phyloP scores from a whole-genome alignment of 1,140 invertebrate genomes.

The Asbolus verrucosus region DNA sequence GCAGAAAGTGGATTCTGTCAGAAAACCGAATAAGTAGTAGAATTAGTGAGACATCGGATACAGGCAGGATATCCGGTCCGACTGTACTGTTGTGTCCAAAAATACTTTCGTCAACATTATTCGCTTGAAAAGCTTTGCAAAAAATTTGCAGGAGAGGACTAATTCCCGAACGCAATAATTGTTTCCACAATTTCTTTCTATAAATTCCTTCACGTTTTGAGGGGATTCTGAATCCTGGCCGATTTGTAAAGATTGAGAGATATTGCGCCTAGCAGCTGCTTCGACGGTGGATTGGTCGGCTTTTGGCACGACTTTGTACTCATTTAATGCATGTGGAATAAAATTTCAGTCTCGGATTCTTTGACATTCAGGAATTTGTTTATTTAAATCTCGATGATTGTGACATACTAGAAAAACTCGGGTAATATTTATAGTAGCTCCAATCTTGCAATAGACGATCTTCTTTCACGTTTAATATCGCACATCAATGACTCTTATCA shows the following conservation, averaged over 20 bases:
- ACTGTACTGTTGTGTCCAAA: slow-evolving; percentile 24
- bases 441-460: slow-evolving; percentile 1
- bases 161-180: slow-evolving; percentile 10
- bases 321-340: not conserved
- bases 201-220: slow-evolving; percentile 7
- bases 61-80: slow-evolving; percentile 25
- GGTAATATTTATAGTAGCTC: slow-evolving; percentile 26
- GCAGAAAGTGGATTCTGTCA: slow-evolving; percentile 22
- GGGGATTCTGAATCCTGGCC: not conserved
- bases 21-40: slow-evolving; percentile 34
- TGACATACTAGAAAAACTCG: slow-evolving; percentile 11
- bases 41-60: slow-evolving; percentile 34
- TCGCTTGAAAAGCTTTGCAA: slow-evolving; percentile 16
- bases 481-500: slow-evolving; percentile 37
- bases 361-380: slow-evolving; percentile 1
- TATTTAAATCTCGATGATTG: slow-evolving; percentile 17
- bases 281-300: not conserved
- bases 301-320: slow-evolving; percentile 13
- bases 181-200: slow-evolving; percentile 4
- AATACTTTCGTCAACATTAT: slow-evolving; percentile 33
- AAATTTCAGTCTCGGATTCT: not conserved
- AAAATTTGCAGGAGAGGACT: not conserved
- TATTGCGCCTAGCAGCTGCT: no score
- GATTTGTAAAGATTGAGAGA: slow-evolving; percentile 14
- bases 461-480: slow-evolving; percentile 32